Percentiles rank a stretch among this genome's conserved stretches.
These are phyloP conservation scores for Aproaerema taeniolella DNA, from an alignment of 2,888 invertebrate species.

Conservation along the genomic window DNA sequence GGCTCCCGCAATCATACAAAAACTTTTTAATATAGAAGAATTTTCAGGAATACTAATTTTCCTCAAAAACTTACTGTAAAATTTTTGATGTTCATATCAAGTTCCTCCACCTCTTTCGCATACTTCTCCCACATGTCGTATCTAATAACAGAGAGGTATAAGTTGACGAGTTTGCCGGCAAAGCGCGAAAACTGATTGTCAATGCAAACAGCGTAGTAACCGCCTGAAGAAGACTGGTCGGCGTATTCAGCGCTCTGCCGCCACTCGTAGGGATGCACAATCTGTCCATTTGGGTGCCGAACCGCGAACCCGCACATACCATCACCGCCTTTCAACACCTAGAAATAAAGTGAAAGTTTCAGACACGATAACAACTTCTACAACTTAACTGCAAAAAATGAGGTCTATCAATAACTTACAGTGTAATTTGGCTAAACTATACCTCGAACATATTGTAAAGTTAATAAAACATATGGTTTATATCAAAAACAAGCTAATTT, in stretches of 20 bases:
- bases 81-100: slow-evolving; percentile 92
- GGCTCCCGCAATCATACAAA: too few relatives aligned
- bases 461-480: slow-evolving; percentile 13
- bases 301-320: slow-evolving; percentile 96
- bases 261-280: slow-evolving; percentile 95
- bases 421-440: too few relatives aligned
- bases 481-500: slow-evolving; percentile 29
- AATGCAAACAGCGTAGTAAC: slow-evolving; percentile 93
- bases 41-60: too few relatives aligned
- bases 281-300: slow-evolving; percentile 88
- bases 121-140: slow-evolving; percentile 96
- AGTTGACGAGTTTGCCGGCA: slow-evolving; percentile 91
- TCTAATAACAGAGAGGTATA: slow-evolving; percentile 93
- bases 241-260: slow-evolving; percentile 92
- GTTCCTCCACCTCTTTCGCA: slow-evolving; percentile 90
- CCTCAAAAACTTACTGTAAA: slow-evolving; percentile 86
- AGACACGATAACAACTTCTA: not conserved
- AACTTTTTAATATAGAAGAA: too few relatives aligned
- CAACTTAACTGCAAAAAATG: not conserved
- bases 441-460: too few relatives aligned
- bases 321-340: slow-evolving; percentile 95
- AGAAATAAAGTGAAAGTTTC: slow-evolving; percentile 27
- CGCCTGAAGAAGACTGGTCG: slow-evolving; percentile 87
- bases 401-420: not conserved
- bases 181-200: slow-evolving; percentile 96